phyloP scores from a whole-genome alignment of 2,888 invertebrate genomes.

The Metopia argyrocephala region DNA sequence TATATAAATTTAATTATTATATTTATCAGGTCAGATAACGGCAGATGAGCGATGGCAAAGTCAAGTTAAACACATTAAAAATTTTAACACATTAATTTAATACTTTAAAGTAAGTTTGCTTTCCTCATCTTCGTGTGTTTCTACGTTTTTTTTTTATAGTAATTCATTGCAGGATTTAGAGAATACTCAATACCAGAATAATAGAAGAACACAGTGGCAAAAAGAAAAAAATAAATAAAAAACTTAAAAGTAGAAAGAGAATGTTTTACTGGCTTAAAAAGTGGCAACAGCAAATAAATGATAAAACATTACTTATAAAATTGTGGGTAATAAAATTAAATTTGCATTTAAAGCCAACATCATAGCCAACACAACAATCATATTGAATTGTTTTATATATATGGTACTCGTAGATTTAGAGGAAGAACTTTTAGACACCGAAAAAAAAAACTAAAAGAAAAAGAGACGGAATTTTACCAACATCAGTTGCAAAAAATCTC shows the following conservation, averaged over 20 bases:
- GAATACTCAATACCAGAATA: background rate
- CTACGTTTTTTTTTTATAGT: background rate
- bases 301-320: slow-evolving; percentile 64
- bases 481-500: slow-evolving; percentile 17
- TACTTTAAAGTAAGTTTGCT: slow-evolving; percentile 49
- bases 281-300: slow-evolving; percentile 55
- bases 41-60: slow-evolving; percentile 54
- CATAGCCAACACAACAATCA: slow-evolving; percentile 17
- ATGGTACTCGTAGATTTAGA: background rate
- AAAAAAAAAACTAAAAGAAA: background rate
- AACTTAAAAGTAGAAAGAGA: background rate
- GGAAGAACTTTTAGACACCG: background rate
- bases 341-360: slow-evolving; percentile 55
- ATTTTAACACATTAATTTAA: slow-evolving; percentile 61
- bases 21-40: slow-evolving; percentile 63
- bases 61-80: slow-evolving; percentile 60
- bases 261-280: slow-evolving; percentile 1
- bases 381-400: background rate
- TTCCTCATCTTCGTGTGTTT: background rate
- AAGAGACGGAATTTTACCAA: background rate
- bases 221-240: background rate
- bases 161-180: slow-evolving; percentile 35
- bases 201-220: background rate
- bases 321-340: slow-evolving; percentile 64
- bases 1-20: slow-evolving; percentile 60